Evolutionary conservation across 2,797 vertebrate species (phyloP), one percentile per base, ranked within the genome.

Genomic region (Falco biarmicus): DNA sequence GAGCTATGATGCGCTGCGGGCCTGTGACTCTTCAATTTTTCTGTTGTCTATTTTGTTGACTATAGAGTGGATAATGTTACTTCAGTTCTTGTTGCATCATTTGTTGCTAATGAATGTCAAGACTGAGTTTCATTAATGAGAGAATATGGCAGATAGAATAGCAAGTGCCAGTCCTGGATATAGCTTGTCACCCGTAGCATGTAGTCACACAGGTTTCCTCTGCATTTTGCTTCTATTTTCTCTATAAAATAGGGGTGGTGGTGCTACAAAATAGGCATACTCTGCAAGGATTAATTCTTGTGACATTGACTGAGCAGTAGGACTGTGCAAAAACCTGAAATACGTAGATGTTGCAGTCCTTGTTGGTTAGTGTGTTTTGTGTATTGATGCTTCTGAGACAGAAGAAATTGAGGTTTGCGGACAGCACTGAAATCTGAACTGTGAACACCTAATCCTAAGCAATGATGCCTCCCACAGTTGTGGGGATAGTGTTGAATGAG

Each of bases 1-100:
- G 32, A 48, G n/a, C 43, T 19, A 3, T 22, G 57, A 41, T 10
- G 0, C 9, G 0, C 6, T 34, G 24, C 37, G 22, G 37, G 13
- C 31, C 37, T 7, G 2, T 18, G 54, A 25, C 47, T 45, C 21
- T 43, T 32, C 22, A 10, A 0, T 39, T 75, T 61, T 41, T 34
- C 63, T 84, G 16, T 29, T 37, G 29, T 56, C 63, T 63, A 2
- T n/a, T 61, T 45, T 54, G 39, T 68, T 65, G 61, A 29, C 28
- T 63, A 2, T 15, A 29, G n/a, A 6, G 13, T 75, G 57, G 26
- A 5, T 84, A 19, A 22, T 7, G 5, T 32, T 41, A 1, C 5
- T 64, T 65, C 26, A 37, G 57, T 60, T 69, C 73, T 74, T 64
- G 63, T 78, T 11, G 28, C 6, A 9, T 56, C 19, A 3, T 8